A percentile compares a stretch with the other conserved stretches of the same genome.
phyloP scores from a whole-genome alignment of 2,888 invertebrate genomes.

The Argynnis bischoffii region DNA sequence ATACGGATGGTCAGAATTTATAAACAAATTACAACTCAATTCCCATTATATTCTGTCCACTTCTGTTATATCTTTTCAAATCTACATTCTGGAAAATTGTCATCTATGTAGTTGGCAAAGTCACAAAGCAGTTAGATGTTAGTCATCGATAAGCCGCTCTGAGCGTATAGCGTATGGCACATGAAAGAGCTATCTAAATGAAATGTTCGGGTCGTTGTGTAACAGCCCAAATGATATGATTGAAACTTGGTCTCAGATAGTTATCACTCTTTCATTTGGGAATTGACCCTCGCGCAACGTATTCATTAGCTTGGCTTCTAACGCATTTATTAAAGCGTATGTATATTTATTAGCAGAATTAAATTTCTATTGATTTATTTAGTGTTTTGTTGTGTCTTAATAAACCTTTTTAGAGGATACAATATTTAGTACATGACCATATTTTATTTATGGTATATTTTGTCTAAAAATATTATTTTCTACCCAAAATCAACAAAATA shows the following conservation, averaged over 20 bases:
- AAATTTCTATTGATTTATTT: no score
- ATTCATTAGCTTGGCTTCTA: slow-evolving; percentile 30
- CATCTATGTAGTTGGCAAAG: slow-evolving; percentile 45
- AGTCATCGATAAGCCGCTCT: slow-evolving; percentile 55
- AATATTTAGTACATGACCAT: no score
- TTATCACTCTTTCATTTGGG: slow-evolving; percentile 68
- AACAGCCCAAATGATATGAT: slow-evolving; percentile 71
- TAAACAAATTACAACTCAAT: neutral
- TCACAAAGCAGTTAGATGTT: slow-evolving; percentile 44
- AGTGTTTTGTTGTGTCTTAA: no score
- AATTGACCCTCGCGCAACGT: slow-evolving; percentile 51
- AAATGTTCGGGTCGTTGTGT: slow-evolving; percentile 60
- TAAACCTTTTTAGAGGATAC: no score
- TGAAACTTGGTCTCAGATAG: slow-evolving; percentile 70
- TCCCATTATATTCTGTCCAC: slow-evolving; percentile 10
- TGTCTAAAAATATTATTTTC: no score
- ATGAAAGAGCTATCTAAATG: slow-evolving; percentile 57
- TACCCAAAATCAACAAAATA: no score
- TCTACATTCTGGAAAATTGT: slow-evolving; percentile 41
- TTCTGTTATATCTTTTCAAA: slow-evolving; percentile 34
- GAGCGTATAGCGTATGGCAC: slow-evolving; percentile 47
- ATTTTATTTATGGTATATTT: no score
- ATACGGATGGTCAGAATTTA: no score
- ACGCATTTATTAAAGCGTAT: no score
- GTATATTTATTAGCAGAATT: no score